Evolutionary conservation across 1,140 invertebrate genomes (phyloP).

Genomic region (Drosophila navojoa): DNA sequence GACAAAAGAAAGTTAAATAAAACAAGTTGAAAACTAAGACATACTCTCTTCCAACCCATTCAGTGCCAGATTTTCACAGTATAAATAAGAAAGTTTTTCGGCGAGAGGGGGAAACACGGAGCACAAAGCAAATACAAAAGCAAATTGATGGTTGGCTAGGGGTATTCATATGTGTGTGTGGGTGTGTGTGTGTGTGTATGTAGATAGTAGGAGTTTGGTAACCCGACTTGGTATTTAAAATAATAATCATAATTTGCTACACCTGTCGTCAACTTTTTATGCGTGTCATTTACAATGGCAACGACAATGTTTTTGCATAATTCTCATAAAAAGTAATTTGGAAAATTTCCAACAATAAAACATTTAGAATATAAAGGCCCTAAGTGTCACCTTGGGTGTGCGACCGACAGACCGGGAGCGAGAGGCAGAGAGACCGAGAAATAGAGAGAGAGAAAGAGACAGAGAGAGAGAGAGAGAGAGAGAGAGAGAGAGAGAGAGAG

Average conservation of each 20-base stretch:
- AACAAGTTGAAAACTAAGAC: slow-evolving; percentile 2
- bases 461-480: too few relatives aligned
- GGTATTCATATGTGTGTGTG: background rate
- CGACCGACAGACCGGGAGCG: background rate
- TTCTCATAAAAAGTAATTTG: slow-evolving; percentile 72
- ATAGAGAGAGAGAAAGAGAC: too few relatives aligned
- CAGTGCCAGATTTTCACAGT: background rate
- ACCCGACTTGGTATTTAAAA: slow-evolving; percentile 59
- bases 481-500: too few relatives aligned
- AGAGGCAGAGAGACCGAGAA: too few relatives aligned
- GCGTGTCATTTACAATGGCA: slow-evolving; percentile 25
- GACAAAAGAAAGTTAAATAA: slow-evolving; percentile 1
- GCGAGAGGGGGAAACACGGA: background rate
- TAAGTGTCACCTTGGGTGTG: slow-evolving; percentile 39
- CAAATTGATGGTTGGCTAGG: slow-evolving; percentile 1
- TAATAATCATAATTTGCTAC: slow-evolving; percentile 77
- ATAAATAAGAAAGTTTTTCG: background rate
- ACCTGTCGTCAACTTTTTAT: slow-evolving; percentile 72
- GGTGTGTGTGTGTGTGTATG: background rate
- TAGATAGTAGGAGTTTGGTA: background rate
- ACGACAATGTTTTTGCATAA: slow-evolving; percentile 43
- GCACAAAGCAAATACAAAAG: slow-evolving; percentile 16
- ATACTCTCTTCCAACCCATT: background rate
- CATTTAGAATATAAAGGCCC: slow-evolving; percentile 60
- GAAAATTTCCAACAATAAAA: slow-evolving; percentile 68